Conservation (phyloP, 2,888 invertebrate species). For the Torymus tubicola region DNA sequence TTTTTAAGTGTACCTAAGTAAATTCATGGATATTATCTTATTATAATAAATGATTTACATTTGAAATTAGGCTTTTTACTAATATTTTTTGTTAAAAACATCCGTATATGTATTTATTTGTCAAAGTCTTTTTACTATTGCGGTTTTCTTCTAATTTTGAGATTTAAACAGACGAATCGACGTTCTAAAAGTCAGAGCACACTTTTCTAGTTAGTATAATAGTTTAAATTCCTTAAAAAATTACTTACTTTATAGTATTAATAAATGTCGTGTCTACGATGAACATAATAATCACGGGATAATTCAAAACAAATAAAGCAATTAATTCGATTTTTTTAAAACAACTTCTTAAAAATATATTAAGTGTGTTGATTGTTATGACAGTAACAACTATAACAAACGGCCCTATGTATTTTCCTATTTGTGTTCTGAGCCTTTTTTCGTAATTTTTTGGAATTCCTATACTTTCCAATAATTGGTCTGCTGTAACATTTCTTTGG, state of each 20-base stretch:
- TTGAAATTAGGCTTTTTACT: too few species aligned
- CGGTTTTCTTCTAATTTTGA: too few species aligned
- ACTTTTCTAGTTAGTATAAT: too few species aligned
- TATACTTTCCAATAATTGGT: background rate
- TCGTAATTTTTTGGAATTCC: background rate
- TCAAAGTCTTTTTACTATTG: too few species aligned
- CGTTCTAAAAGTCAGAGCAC: too few species aligned
- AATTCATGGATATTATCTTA: too few species aligned
- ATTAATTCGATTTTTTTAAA: background rate
- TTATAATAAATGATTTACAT: too few species aligned
- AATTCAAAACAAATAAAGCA: slow-evolving; percentile 2
- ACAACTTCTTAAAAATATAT: background rate
- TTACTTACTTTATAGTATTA: slow-evolving; percentile 2
- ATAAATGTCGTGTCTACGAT: slow-evolving; percentile 19
- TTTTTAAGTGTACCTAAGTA: too few species aligned
- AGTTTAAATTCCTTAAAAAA: too few species aligned
- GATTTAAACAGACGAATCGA: too few species aligned
- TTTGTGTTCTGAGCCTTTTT: background rate
- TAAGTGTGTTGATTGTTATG: background rate
- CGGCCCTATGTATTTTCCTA: background rate
- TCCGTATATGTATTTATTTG: too few species aligned
- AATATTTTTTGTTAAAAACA: too few species aligned
- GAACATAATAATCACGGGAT: slow-evolving; percentile 20
- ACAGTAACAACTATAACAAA: background rate
- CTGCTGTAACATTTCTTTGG: background rate